Evolutionary conservation across 2,797 vertebrate species (phyloP).

Genomic region (Rhinatrema bivittatum): DNA sequence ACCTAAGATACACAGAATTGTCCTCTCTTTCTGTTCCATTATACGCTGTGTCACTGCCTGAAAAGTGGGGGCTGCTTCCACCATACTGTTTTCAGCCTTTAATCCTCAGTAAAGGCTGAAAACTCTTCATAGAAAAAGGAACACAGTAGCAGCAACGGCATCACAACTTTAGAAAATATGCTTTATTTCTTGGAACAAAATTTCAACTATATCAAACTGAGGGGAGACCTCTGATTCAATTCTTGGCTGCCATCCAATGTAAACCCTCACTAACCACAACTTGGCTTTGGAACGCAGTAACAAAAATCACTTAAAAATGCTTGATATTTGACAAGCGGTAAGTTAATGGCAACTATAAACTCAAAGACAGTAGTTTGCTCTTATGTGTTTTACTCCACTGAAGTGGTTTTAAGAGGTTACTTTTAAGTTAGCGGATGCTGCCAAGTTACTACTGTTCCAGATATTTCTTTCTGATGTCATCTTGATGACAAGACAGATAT

Average conservation of each 20-base stretch:
- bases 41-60: too few relatives aligned
- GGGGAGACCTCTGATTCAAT: conserved; percentile 1
- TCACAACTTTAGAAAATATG: not conserved
- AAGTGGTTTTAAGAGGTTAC: not conserved
- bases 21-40: too few relatives aligned
- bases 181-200: too few relatives aligned
- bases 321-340: not conserved
- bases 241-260: not conserved
- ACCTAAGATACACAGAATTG: too few relatives aligned
- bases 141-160: conserved; percentile 4
- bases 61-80: too few relatives aligned
- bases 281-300: conserved; percentile 2
- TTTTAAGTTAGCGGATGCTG: not conserved
- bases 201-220: too few relatives aligned
- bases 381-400: not conserved
- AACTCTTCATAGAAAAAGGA: not conserved
- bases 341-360: not conserved
- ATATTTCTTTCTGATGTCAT: not conserved
- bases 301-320: not conserved
- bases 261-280: conserved; percentile 6
- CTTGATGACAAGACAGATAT: not conserved
- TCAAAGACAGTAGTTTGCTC: not conserved
- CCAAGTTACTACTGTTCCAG: not conserved
- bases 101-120: too few relatives aligned
- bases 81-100: too few relatives aligned